A percentile compares a stretch with the other conserved stretches of the same genome.
Conservation (phyloP, 2,797 vertebrate genomes). For the Phyllotis vaccarum region DNA sequence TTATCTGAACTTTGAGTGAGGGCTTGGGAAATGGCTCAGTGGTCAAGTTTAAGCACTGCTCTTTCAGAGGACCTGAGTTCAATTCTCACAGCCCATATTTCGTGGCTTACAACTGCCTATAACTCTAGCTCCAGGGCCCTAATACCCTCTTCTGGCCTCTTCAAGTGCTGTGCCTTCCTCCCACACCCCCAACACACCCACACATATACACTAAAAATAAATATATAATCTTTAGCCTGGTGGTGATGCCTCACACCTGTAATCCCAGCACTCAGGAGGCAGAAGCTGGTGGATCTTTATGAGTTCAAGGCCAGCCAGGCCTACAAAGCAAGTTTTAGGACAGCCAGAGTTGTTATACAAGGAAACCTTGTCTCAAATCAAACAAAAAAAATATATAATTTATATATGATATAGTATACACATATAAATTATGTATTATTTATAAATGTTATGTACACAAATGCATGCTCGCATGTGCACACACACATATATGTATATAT, state of each 20-base stretch:
- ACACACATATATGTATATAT: background rate
- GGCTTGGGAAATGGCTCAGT: background rate
- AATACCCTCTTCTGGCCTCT: background rate
- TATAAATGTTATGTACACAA: too few relatives aligned
- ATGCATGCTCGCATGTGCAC: background rate
- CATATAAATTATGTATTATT: too few relatives aligned
- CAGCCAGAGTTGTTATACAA: background rate
- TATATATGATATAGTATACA: background rate
- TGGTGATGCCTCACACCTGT: background rate
- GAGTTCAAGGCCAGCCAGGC: background rate
- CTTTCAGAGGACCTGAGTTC: background rate
- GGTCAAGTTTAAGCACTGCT: background rate
- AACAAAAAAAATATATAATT: background rate
- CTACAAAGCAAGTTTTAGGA: background rate
- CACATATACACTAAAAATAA: background rate
- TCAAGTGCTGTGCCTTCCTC: background rate
- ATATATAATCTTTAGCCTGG: background rate
- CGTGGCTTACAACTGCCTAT: too few relatives aligned
- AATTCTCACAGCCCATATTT: background rate
- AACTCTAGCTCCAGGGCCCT: background rate
- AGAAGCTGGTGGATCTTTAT: background rate
- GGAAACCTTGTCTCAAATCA: background rate
- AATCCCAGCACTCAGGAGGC: background rate
- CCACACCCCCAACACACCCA: background rate
- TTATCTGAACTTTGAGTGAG: conserved; percentile 30